phyloP scores from a whole-genome alignment of 2,113 vertebrate species.

The Cynopterus brachyotis region DNA sequence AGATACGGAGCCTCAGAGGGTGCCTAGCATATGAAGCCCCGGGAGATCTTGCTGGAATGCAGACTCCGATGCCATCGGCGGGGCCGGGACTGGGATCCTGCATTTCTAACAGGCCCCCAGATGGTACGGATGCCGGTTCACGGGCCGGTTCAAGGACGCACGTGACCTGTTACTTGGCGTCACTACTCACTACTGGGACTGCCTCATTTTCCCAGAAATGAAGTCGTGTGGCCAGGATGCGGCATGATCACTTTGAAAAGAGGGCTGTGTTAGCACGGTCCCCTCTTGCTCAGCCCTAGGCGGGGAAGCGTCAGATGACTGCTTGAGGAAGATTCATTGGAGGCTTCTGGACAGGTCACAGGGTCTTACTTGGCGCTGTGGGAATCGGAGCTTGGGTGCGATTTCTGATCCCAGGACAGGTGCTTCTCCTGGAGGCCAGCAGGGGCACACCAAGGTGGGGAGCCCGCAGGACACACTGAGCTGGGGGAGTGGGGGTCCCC shows the following conservation, averaged over 20 bases:
- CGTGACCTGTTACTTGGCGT: neutral
- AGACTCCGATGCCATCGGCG: neutral
- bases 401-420: neutral
- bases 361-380: neutral
- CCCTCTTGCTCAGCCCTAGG: neutral
- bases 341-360: neutral
- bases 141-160: neutral
- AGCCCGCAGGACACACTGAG: neutral
- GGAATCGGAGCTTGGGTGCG: neutral
- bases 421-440: neutral
- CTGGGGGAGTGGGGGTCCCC: neutral
- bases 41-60: too few species aligned
- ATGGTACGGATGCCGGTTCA: neutral
- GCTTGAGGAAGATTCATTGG: neutral
- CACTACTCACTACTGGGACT: neutral
- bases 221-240: too few species aligned
- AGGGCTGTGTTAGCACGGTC: neutral
- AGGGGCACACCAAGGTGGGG: slow-evolving; percentile 6
- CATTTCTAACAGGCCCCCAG: neutral
- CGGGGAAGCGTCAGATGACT: neutral
- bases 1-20: neutral
- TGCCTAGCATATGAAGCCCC: neutral
- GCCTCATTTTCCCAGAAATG: neutral
- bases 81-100: neutral
- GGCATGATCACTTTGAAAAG: neutral